Evolutionary conservation across 2,888 invertebrate genomes (phyloP), one percentile per base, ranked within the genome.

Genomic region (Synanthedon tipuliformis): DNA sequence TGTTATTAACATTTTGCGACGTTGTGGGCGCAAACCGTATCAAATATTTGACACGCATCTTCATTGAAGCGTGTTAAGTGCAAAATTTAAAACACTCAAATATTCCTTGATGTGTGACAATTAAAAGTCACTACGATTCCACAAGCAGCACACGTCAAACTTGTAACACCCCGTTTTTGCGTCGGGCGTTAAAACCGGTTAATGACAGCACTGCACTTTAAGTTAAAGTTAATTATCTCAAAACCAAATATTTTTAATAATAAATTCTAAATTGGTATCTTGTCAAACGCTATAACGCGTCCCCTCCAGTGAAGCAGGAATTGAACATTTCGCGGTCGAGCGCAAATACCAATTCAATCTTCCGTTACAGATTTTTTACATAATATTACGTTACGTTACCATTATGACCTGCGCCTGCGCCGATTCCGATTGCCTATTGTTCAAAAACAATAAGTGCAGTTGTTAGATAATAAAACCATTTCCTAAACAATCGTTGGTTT

Each of bases 231-330:
- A 34, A 34, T 34, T 34, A 10, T 34, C 34, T 10, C 23, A 34
- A 34, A 34, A 34, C 10, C 34, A 34, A 10, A 23, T 23, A 5
- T 34, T 34, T 34, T 34, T 34, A 8, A 34, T 10, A 34, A 34
- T 3, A 34, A 34, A 34, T 23, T 1, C 23, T 8, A 34, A 34
- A 34, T 34, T 34, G 2, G 10, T 23, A 8, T 8, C 8, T 49
- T 16, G 23, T 49, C 49, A 45, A 15, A 12, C 13, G 15, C 48
- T 15, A 10, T 23, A 16, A 49, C 23, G 49, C 23, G 49, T 72
- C 67, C 65, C 68, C 73, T 54, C 60, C 75, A 77, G 53, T 76
- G 75, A 72, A 78, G 75, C 75, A 80, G 78, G 77, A 79, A 78
- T 74, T 65, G 60, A 62, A 59, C 59, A 48, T 55, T 69, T 73